Conservation (phyloP, 2,888 invertebrate genomes). For the Spodoptera exigua region DNA sequence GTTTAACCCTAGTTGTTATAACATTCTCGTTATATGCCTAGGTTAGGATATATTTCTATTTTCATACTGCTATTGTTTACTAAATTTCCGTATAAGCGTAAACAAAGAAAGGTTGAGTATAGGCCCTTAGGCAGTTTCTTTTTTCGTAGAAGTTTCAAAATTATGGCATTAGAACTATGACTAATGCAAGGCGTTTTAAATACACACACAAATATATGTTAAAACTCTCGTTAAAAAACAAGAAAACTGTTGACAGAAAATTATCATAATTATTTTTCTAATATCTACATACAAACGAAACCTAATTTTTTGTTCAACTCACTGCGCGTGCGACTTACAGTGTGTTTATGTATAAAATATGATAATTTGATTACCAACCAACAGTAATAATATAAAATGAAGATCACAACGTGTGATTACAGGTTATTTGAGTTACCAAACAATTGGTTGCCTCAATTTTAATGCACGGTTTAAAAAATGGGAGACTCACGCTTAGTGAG, state of each 20-base stretch:
- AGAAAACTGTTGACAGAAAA: slow-evolving; percentile 46
- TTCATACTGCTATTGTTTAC: too few relatives aligned
- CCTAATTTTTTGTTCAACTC: slow-evolving; percentile 54
- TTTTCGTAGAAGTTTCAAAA: too few relatives aligned
- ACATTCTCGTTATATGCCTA: neutral
- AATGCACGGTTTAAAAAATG: slow-evolving; percentile 63
- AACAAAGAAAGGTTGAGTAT: too few relatives aligned
- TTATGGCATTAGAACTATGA: too few relatives aligned
- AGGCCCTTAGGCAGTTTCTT: too few relatives aligned
- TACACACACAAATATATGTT: too few relatives aligned
- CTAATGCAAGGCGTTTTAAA: too few relatives aligned
- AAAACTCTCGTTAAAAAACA: neutral
- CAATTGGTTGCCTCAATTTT: slow-evolving; percentile 67
- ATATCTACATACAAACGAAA: slow-evolving; percentile 40
- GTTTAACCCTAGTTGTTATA: slow-evolving; percentile 16
- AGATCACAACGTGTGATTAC: slow-evolving; percentile 72
- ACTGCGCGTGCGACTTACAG: slow-evolving; percentile 56
- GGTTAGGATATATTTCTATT: too few relatives aligned
- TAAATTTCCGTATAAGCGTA: too few relatives aligned
- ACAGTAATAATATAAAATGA: slow-evolving; percentile 69
- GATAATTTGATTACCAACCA: slow-evolving; percentile 75
- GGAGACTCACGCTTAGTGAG: slow-evolving; percentile 59
- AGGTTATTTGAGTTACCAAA: slow-evolving; percentile 75
- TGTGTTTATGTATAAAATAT: slow-evolving; percentile 72
- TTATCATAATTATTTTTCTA: slow-evolving; percentile 50